These are phyloP conservation scores for Meles meles DNA, from an alignment of 2,113 vertebrate genomes.

Conservation along the genomic window DNA sequence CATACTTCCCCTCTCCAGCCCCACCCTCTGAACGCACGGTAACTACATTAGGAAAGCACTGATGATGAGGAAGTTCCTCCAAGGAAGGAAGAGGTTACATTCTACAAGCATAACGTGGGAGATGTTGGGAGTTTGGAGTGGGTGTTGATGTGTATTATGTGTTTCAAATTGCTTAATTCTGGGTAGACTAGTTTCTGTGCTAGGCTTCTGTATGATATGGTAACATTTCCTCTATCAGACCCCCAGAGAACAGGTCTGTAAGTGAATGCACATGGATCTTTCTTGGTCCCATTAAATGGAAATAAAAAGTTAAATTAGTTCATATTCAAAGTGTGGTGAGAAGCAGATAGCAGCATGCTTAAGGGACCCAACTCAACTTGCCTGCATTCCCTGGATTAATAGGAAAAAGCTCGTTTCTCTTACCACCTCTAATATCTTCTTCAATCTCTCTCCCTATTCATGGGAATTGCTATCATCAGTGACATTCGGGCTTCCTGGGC, in stretches of 20 bases:
- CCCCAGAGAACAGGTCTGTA: conserved; percentile 54
- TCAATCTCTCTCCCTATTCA: conserved; percentile 51
- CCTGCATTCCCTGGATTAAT: conserved; percentile 54
- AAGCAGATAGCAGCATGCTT: conserved; percentile 63
- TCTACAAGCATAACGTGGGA: not conserved
- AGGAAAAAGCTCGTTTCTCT: conserved; percentile 59
- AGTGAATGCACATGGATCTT: conserved; percentile 56
- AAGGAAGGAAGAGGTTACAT: not conserved
- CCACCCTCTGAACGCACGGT: not conserved
- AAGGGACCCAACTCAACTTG: conserved; percentile 54
- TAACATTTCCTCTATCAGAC: conserved; percentile 54
- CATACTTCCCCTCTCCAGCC: not conserved
- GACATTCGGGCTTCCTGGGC: conserved; percentile 46
- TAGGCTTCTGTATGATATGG: conserved; percentile 2
- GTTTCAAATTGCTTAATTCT: conserved; percentile 51
- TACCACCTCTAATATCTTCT: conserved; percentile 47
- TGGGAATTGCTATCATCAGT: conserved; percentile 65
- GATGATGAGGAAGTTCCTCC: not conserved
- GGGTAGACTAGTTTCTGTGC: not conserved
- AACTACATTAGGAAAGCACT: not conserved
- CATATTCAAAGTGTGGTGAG: conserved; percentile 56
- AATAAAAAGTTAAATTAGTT: conserved; percentile 72
- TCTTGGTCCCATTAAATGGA: conserved; percentile 62
- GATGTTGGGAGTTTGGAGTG: not conserved
- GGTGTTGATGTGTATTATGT: not conserved